Percentiles rank a stretch among this genome's conserved stretches.
Evolutionary conservation across 2,888 invertebrate genomes (phyloP).

Genomic region (Chesias legatella): DNA sequence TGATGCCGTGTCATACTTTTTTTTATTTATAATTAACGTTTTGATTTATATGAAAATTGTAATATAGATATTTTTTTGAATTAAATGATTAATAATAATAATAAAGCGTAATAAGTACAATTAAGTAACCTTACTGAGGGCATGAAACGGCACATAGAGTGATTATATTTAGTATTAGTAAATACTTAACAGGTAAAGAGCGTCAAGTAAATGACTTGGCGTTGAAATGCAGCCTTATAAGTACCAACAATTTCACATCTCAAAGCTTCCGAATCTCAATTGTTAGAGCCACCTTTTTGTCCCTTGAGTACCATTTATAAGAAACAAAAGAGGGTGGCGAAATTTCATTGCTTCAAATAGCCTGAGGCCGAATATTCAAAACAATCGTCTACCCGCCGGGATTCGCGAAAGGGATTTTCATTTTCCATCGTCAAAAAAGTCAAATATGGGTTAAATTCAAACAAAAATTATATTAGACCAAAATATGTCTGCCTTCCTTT

Average conservation of each 20-base stretch:
- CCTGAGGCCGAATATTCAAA: constrained; percentile 51
- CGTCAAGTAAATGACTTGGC: background rate
- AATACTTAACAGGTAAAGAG: no score
- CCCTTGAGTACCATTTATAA: constrained; percentile 38
- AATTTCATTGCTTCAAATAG: constrained; percentile 34
- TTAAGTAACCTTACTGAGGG: no score
- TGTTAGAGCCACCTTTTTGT: constrained; percentile 33
- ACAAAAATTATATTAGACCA: no score
- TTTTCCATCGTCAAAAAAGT: constrained; percentile 47
- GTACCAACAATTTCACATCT: constrained; percentile 19
- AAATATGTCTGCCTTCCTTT: no score
- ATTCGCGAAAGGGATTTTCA: constrained; percentile 51
- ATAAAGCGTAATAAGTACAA: no score
- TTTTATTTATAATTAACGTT: no score
- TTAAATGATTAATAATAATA: no score
- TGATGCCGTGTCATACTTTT: no score
- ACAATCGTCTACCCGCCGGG: constrained; percentile 44
- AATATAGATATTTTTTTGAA: no score
- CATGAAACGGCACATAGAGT: no score
- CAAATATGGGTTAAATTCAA: constrained; percentile 35
- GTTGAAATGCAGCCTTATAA: constrained; percentile 9
- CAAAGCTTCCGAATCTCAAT: constrained; percentile 38
- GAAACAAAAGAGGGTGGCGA: constrained; percentile 39
- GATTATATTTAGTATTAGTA: no score
- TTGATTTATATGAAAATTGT: no score